Evolutionary conservation across 1,140 invertebrate genomes (phyloP), one percentile per base, ranked within the genome.

Genomic region (Philopotamus ludificatus): DNA sequence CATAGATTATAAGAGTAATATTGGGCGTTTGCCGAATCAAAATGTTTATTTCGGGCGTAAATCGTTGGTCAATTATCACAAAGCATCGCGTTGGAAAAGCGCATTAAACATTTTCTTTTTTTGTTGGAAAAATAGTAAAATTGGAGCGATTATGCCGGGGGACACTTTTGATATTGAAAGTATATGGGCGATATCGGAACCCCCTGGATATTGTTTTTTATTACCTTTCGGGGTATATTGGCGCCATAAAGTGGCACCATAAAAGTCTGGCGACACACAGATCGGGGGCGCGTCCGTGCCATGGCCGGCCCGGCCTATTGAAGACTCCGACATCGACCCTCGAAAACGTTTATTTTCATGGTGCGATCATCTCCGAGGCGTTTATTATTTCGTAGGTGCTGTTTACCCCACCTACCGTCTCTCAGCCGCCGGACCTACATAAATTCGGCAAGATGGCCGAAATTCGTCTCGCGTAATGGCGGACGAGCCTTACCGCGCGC

Each of bases 161-260:
- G 62, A 34, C 51, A 53, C 45, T 60, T 60, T 65, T 62, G 55
- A 69, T 69, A 69, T 69, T 69, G 67, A 69, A 69, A 65, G 59
- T 53, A 51, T 65, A 66, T 34, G 63, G 67, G 39, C 63, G 53
- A 65, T 64, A 61, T 68, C 66, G 60, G 66, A 41, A 42, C 49
- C 41, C 55, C 22, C 49, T 45, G 44, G 60, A 70, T 70, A 70
- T 70, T 70, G 68, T 70, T 70, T 70, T 69, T 70, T 70, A 70
- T 70, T 70, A 66, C 60, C 68, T 63, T 57, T 63, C 60, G 63
- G n/a, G 68, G 59, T 70, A 70, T 66, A 70, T 70, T 70, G 68
- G 64, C 49, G 64, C 57, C 68, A 45, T 70, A 70, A 70, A 70
- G 61, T 42, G 61, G 49, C 25, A 42, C 55, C 61, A 60, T 70